Evolutionary conservation across 1,140 invertebrate species (phyloP).

Genomic region (Euglossa dilemma): DNA sequence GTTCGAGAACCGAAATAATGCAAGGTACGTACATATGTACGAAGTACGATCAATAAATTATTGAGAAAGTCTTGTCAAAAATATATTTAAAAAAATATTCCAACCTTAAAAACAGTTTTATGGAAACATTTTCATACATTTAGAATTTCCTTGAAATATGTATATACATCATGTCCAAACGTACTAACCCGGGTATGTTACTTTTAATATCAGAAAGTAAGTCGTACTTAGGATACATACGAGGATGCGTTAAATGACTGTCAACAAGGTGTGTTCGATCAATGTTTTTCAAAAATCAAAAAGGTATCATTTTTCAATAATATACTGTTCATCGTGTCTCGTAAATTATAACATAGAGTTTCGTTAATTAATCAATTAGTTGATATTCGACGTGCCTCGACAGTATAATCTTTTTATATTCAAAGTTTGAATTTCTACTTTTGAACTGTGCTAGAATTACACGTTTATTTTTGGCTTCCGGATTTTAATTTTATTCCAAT

Average conservation of each 20-base stretch:
- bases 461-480: constrained; percentile 12
- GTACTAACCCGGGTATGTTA: neutral
- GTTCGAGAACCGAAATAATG: constrained; percentile 61
- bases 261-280: constrained; percentile 25
- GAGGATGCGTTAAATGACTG: constrained; percentile 24
- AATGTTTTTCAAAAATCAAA: neutral
- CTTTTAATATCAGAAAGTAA: constrained; percentile 15
- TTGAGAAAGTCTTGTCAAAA: constrained; percentile 46
- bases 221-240: neutral
- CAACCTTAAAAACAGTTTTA: neutral
- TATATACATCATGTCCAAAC: neutral
- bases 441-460: neutral
- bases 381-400: neutral
- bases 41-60: constrained; percentile 77
- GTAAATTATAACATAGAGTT: neutral
- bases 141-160: neutral
- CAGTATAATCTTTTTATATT: neutral
- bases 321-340: neutral
- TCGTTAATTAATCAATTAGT: neutral
- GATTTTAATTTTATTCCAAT: neutral
- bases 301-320: neutral
- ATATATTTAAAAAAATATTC: neutral
- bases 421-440: neutral
- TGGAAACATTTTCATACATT: neutral
- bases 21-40: constrained; percentile 59